Evolutionary conservation across 2,888 invertebrate species (phyloP), one percentile per base, ranked within the genome.

Genomic region (Nematopogon swammerdamellus): DNA sequence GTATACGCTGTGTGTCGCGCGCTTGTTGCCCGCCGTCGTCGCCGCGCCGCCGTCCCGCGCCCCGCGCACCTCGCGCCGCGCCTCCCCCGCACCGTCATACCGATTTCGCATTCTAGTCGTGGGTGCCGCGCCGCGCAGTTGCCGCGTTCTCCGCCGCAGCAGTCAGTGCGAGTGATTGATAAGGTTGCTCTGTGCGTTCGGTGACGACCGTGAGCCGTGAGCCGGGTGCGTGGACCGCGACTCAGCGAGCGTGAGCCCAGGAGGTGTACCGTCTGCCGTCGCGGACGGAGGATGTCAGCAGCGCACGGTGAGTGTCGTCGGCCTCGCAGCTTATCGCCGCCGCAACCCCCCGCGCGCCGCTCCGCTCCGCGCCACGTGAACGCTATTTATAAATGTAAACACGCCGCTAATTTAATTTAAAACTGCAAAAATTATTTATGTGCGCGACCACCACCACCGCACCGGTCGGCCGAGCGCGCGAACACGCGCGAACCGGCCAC

Each of bases 81-180:
- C 51, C 48, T 14, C 25, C 72, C 72, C 72, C 71, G 67, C 69
- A 64, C 67, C 66, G 60, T 25, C 48, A 42, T 46, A 63, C 68
- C 68, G 70, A 68, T 70, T 74, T 74, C 63, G 71, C 79, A 79
- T 77, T 79, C 77, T 75, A 76, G 76, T 77, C 68, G 76, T 77
- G 77, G 74, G 72, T 76, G 74, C 77, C 73, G 73, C 72, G 72
- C 72, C 60, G 79, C 76, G 72, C 74, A 75, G 77, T 72, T 72
- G 67, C 73, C 79, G 79, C 73, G 79, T 74, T 75, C 76, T 73
- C 65, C 70, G n/a, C n/a, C n/a, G n/a, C n/a, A n/a, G 67, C 71
- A 64, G 68, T 71, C 58, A 74, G 79, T 79, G 77, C 77, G 77
- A 44, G 19, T 44, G 36, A 8, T 36, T 14, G 36, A 36, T 36